Percentiles rank a stretch among this genome's conserved stretches.
Evolutionary conservation across 2,888 invertebrate genomes (phyloP).

Genomic region (Cantharis flavilabris): DNA sequence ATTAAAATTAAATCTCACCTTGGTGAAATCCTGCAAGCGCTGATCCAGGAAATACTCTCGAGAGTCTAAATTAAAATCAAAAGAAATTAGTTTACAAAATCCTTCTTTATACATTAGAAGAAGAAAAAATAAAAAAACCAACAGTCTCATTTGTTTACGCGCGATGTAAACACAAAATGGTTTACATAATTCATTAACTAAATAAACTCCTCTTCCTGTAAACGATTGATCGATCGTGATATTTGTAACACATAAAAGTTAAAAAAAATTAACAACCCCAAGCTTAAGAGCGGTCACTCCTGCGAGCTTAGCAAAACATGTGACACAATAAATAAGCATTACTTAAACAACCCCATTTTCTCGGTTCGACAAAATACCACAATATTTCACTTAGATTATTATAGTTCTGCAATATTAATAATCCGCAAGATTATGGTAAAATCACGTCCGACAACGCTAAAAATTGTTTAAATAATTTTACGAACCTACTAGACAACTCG

Average conservation of each 20-base stretch:
- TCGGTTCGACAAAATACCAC: not conserved
- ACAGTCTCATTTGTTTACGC: constrained; percentile 5
- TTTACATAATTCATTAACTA: constrained; percentile 34
- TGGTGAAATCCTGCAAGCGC: constrained; percentile 80
- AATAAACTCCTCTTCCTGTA: constrained; percentile 44
- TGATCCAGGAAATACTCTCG: constrained; percentile 79
- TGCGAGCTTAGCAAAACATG: constrained; percentile 2
- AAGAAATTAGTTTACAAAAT: not conserved
- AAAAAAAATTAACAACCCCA: not conserved
- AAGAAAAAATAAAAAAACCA: constrained; percentile 1
- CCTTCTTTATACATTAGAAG: not conserved
- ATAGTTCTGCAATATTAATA: not conserved
- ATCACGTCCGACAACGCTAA: constrained; percentile 7
- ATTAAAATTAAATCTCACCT: constrained; percentile 59
- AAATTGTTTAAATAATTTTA: constrained; percentile 17
- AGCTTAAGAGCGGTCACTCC: not conserved
- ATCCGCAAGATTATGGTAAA: constrained; percentile 17
- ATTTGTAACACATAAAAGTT: not conserved
- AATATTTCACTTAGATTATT: not conserved
- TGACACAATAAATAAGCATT: constrained; percentile 23
- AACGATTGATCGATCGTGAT: constrained; percentile 13
- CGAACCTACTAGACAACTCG: constrained; percentile 66
- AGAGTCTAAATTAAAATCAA: constrained; percentile 66
- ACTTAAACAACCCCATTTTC: not conserved
- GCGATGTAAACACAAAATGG: constrained; percentile 28